Evolutionary conservation across 1,140 invertebrate genomes (phyloP), one percentile per base, ranked within the genome.

Genomic region (Formica exsecta): DNA sequence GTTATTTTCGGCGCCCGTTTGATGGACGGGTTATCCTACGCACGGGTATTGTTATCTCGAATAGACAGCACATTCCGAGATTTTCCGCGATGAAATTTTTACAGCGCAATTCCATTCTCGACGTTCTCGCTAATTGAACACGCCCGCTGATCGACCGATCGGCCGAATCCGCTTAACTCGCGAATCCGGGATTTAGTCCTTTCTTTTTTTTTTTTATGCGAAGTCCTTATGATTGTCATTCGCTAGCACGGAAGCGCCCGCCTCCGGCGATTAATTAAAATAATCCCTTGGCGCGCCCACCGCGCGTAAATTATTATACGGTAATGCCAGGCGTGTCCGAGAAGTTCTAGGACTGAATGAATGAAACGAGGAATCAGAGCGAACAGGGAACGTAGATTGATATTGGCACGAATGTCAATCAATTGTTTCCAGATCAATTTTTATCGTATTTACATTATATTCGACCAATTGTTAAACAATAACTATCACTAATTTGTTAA

Each of bases 161-260:
- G 54, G 70, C 79, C 38, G n/a, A 83, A 83, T 83, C 79, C 68
- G 79, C 68, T 83, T 74, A 83, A 83, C 79, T 74, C 79, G n/a
- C 54, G 79, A 83, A 74, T 83, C 79, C n/a, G 16, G 32, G 54
- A 71, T 71, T 54, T 73, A 16, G 19, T 8, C 13, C n/a, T 57
- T 54, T 25, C 51, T 3, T 4, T n/a, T 22, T 22, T 22, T 22
- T 22, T 70, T 38, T 48, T 44, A 41, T 48, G 25, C 11, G 3
- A 7, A 83, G 13, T 61, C 79, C 79, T 83, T 83, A 83, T 22
- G 68, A 83, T 25, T 29, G 32, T 48, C 68, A 29, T 13, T 41
- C 38, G 76, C 48, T 48, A 25, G 13, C 25, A 16, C 8, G 19
- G 13, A 29, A 32, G 41, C 57, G 51, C n/a, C 38, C 19, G 29